Conservation (phyloP, 1,140 invertebrate genomes). For the Hycleus cichorii region DNA sequence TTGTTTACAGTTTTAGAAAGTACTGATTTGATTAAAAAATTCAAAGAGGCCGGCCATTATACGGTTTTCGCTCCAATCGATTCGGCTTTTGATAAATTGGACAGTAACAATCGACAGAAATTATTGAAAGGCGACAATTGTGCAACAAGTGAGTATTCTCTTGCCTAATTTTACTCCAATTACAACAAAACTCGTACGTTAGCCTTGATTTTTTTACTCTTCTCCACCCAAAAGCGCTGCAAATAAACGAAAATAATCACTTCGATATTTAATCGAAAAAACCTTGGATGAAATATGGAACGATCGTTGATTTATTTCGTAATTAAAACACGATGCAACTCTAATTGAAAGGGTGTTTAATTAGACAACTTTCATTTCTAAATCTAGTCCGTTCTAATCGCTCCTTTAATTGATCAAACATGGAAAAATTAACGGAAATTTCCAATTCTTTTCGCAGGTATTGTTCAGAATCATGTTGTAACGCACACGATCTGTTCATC, state of each 20-base stretch:
- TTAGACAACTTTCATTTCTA: too few species aligned
- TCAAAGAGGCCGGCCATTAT: constrained; percentile 47
- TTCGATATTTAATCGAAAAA: too few species aligned
- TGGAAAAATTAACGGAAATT: too few species aligned
- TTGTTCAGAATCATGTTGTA: constrained; percentile 57
- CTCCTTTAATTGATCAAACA: too few species aligned
- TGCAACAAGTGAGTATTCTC: constrained; percentile 42
- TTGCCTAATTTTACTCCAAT: not conserved
- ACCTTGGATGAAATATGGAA: too few species aligned
- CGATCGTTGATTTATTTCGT: not conserved
- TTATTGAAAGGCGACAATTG: constrained; percentile 44
- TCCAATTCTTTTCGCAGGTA: constrained; percentile 40
- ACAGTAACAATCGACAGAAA: constrained; percentile 40
- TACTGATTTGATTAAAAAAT: constrained; percentile 45
- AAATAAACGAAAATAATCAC: too few species aligned
- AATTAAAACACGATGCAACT: not conserved
- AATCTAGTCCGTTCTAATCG: too few species aligned
- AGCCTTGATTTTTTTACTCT: too few species aligned
- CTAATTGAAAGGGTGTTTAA: too few species aligned
- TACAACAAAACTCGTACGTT: too few species aligned
- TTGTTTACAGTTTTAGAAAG: constrained; percentile 39
- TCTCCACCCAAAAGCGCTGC: too few species aligned
- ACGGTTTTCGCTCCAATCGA: constrained; percentile 61
- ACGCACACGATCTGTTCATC: constrained; percentile 59
- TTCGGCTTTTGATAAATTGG: constrained; percentile 52